Conservation (phyloP, 2,888 invertebrate species). For the Nebria brevicollis region DNA sequence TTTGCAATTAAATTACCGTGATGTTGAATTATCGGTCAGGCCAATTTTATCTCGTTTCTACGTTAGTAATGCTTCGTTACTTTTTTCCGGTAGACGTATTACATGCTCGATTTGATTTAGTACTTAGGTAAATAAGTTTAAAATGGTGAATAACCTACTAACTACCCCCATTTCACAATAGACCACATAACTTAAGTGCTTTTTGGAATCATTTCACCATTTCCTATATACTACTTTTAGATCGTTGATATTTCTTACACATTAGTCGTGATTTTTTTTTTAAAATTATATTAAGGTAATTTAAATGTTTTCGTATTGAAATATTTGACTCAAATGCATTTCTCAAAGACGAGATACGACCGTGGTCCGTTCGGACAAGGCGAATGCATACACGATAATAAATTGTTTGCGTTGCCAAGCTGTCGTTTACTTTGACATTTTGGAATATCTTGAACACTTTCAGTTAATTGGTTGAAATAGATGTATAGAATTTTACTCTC, state of each 20-base stretch:
- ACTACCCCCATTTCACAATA: background rate
- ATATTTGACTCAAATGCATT: background rate
- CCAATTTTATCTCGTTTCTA: background rate
- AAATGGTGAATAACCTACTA: background rate
- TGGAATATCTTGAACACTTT: conserved; percentile 20
- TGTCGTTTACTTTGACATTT: conserved; percentile 35
- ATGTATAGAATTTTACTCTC: conserved; percentile 29
- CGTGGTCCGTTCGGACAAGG: conserved; percentile 16
- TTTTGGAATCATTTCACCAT: no score
- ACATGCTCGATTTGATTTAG: background rate
- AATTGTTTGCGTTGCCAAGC: conserved; percentile 35
- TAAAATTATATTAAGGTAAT: background rate
- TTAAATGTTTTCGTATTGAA: background rate
- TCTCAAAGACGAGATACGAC: background rate
- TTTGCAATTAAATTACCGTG: background rate
- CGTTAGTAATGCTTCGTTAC: background rate
- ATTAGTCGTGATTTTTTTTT: no score
- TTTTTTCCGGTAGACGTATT: background rate
- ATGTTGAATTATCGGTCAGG: background rate
- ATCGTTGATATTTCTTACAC: no score
- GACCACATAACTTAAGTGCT: no score
- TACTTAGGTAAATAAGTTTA: background rate
- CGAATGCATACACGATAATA: conserved; percentile 25
- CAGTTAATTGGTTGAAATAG: conserved; percentile 40
- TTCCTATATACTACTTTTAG: no score